Percentiles rank a stretch among this genome's conserved stretches.
Evolutionary conservation across 37 sponge, comb jelly and placozoan genomes (phyloP).

Genomic region (Spongilla lacustris): DNA sequence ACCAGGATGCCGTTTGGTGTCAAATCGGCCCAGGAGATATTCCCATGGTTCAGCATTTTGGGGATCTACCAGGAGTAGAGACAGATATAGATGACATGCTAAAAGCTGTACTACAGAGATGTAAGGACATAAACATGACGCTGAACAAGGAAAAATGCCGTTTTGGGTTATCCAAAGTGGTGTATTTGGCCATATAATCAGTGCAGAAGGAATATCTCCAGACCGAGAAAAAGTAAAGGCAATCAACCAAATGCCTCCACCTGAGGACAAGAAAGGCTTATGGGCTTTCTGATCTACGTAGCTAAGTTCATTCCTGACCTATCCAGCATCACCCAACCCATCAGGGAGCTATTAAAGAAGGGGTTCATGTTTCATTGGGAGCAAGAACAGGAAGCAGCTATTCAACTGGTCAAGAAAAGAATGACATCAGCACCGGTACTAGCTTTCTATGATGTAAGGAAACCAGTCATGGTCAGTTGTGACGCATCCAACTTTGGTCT

Average conservation of each 20-base stretch:
- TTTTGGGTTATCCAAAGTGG: conserved; percentile 7
- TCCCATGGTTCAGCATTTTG: too few relatives aligned
- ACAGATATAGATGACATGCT: too few relatives aligned
- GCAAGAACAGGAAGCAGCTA: not conserved
- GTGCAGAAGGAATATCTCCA: conserved; percentile 46
- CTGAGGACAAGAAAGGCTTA: conserved; percentile 21
- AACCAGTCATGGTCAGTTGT: not conserved
- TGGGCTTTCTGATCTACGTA: conserved; percentile 55
- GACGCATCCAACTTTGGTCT: conserved; percentile 33
- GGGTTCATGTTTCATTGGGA: conserved; percentile 32
- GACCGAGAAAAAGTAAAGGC: conserved; percentile 49
- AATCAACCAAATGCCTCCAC: conserved; percentile 36
- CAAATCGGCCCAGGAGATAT: too few relatives aligned
- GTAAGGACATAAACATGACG: conserved; percentile 7
- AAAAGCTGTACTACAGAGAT: too few relatives aligned
- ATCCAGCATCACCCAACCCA: conserved; percentile 15
- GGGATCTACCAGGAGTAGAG: too few relatives aligned
- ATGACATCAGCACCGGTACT: conserved; percentile 7
- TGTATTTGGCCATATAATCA: conserved; percentile 37
- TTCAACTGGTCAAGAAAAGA: not conserved
- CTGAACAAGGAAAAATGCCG: conserved; percentile 31
- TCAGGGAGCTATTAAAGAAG: conserved; percentile 29
- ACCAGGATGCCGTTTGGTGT: too few relatives aligned
- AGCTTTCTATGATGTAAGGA: not conserved
- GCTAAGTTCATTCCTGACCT: conserved; percentile 51